Evolutionary conservation across 2,797 vertebrate genomes (phyloP).

Genomic region (Mormyrops attenuatus): DNA sequence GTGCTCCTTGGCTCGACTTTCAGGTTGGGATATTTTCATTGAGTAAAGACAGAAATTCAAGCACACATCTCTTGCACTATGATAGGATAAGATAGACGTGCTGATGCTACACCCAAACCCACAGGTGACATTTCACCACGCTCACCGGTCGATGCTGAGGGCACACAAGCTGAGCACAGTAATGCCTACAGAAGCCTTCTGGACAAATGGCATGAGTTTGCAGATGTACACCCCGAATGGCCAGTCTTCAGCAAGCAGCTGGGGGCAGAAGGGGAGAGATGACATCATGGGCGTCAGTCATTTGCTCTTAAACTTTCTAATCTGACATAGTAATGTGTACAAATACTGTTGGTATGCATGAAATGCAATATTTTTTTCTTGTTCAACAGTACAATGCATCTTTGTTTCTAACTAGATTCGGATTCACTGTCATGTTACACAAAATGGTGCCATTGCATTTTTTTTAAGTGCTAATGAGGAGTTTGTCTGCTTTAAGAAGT

Average conservation of each 20-base stretch:
- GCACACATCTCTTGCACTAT: neutral
- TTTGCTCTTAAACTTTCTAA: neutral
- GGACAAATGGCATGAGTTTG: slow-evolving; percentile 79
- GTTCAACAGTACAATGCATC: neutral
- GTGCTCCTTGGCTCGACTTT: neutral
- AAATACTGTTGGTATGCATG: neutral
- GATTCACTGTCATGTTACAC: neutral
- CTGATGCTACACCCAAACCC: too few species aligned
- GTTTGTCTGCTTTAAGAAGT: neutral
- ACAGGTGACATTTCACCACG: neutral
- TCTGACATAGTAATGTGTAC: neutral
- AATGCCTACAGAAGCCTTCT: slow-evolving; percentile 82
- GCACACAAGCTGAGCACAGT: slow-evolving; percentile 83
- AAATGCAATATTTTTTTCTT: neutral
- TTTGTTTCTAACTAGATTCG: neutral
- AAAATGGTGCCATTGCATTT: neutral
- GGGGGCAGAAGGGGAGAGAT: slow-evolving; percentile 12
- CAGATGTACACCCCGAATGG: slow-evolving; percentile 77
- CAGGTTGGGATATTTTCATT: neutral
- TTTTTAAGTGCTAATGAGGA: neutral
- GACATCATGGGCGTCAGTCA: neutral
- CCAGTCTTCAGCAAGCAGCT: slow-evolving; percentile 80
- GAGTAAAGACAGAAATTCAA: neutral
- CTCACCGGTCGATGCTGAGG: slow-evolving; percentile 80
- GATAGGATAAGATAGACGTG: neutral